A percentile compares a stretch with the other conserved stretches of the same genome.
phyloP scores from a whole-genome alignment of 2,797 vertebrate genomes.

The Gadopsis marmoratus region DNA sequence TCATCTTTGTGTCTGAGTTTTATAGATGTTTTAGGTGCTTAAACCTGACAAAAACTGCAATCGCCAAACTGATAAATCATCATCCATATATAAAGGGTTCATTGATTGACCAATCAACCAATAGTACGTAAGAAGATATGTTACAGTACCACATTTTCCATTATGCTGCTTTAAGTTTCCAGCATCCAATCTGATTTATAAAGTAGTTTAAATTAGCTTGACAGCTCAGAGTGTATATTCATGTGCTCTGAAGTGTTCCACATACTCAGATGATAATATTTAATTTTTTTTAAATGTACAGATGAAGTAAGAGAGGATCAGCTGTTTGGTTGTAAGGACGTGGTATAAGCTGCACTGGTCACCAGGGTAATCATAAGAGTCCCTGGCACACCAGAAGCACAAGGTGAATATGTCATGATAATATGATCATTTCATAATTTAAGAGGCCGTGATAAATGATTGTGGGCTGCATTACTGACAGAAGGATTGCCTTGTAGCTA shows the following conservation, averaged over 20 bases:
- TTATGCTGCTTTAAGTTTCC: not conserved
- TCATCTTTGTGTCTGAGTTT: too few species aligned
- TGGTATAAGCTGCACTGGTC: slow-evolving; percentile 11
- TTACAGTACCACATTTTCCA: not conserved
- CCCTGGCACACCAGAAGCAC: slow-evolving; percentile 27
- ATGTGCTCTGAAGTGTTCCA: not conserved
- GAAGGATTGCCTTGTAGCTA: slow-evolving; percentile 4
- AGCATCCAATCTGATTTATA: not conserved
- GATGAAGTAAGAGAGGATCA: not conserved
- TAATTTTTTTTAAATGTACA: not conserved
- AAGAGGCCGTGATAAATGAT: slow-evolving; percentile 42
- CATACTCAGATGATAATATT: not conserved
- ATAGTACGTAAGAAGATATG: not conserved
- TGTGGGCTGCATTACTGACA: slow-evolving; percentile 21
- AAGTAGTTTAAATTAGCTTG: not conserved
- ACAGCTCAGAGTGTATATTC: not conserved
- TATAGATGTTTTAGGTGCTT: too few species aligned
- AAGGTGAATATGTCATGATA: slow-evolving; percentile 31
- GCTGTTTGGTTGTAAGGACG: not conserved
- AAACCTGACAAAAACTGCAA: too few species aligned
- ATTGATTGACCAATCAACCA: not conserved
- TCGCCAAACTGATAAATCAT: not conserved
- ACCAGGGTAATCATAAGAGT: slow-evolving; percentile 24
- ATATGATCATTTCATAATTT: slow-evolving; percentile 44
- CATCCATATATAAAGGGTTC: not conserved